Evolutionary conservation across 2,888 invertebrate genomes (phyloP).

Genomic region (Papilio demoleus): DNA sequence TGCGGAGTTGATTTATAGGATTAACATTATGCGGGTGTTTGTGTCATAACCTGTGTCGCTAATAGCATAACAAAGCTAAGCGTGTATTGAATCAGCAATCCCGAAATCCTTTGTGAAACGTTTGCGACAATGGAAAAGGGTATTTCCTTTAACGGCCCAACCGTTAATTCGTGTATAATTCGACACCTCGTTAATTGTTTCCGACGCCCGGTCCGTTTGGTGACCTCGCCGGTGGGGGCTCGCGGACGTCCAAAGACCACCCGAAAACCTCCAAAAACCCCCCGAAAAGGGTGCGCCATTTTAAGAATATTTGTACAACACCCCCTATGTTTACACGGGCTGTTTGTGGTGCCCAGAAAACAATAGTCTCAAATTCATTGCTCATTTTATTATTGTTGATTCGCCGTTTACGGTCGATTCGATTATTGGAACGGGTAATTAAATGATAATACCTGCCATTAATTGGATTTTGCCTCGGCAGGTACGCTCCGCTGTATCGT

Average conservation of each 20-base stretch:
- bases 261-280: conserved; percentile 58
- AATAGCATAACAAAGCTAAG: conserved; percentile 77
- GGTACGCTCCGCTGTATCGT: conserved; percentile 60
- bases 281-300: conserved; percentile 67
- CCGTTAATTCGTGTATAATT: conserved; percentile 83
- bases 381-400: conserved; percentile 83
- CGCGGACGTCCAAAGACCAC: conserved; percentile 68
- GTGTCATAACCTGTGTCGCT: conserved; percentile 60
- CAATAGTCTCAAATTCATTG: conserved; percentile 84
- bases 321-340: conserved; percentile 80
- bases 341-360: conserved; percentile 83
- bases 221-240: conserved; percentile 72
- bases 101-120: conserved; percentile 80
- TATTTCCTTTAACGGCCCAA: conserved; percentile 79
- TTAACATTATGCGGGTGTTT: conserved; percentile 55
- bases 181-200: conserved; percentile 84
- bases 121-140: conserved; percentile 80
- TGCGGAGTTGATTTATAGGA: conserved; percentile 21
- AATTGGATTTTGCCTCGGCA: conserved; percentile 78
- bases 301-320: conserved; percentile 82
- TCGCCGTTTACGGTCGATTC: conserved; percentile 81
- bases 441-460: conserved; percentile 82
- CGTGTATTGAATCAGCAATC: conserved; percentile 81
- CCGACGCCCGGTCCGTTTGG: conserved; percentile 79
- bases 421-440: conserved; percentile 82